Evolutionary conservation across 2,797 vertebrate genomes (phyloP).

Genomic region (Acanthopagrus latus): DNA sequence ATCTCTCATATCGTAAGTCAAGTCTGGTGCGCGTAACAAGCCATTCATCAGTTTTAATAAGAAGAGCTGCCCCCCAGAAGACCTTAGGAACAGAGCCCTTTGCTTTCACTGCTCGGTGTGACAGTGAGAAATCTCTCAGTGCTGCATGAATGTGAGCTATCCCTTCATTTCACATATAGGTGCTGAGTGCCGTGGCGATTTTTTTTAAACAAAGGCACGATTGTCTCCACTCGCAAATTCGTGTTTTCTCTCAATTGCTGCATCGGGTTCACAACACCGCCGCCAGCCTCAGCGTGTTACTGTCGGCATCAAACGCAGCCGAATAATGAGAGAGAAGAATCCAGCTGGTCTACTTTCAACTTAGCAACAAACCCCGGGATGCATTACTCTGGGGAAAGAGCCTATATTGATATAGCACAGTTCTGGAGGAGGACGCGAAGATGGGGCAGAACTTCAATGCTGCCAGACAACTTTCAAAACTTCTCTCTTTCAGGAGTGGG

Average conservation of each 20-base stretch:
- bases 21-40: slow-evolving; percentile 22
- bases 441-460: slow-evolving; percentile 31
- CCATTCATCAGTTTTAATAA: slow-evolving; percentile 52
- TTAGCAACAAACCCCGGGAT: slow-evolving; percentile 42
- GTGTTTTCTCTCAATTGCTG: slow-evolving; percentile 22
- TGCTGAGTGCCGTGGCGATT: slow-evolving; percentile 23
- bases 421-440: slow-evolving; percentile 35
- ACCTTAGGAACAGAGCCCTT: slow-evolving; percentile 23
- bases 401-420: slow-evolving; percentile 45
- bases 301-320: slow-evolving; percentile 41
- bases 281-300: slow-evolving; percentile 27
- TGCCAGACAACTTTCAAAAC: slow-evolving; percentile 36
- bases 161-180: slow-evolving; percentile 29
- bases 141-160: background rate
- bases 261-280: slow-evolving; percentile 29
- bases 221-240: slow-evolving; percentile 24
- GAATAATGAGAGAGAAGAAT: slow-evolving; percentile 56
- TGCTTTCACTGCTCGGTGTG: slow-evolving; percentile 22
- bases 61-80: slow-evolving; percentile 1
- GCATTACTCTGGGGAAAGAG: slow-evolving; percentile 53
- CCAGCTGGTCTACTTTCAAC: slow-evolving; percentile 56
- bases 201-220: slow-evolving; percentile 22
- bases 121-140: slow-evolving; percentile 26
- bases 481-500: slow-evolving; percentile 15
- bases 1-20: slow-evolving; percentile 21